Evolutionary conservation across 53 echinoderm and acorn worm genomes (phyloP).

Genomic region (Hippasteria phrygiana): DNA sequence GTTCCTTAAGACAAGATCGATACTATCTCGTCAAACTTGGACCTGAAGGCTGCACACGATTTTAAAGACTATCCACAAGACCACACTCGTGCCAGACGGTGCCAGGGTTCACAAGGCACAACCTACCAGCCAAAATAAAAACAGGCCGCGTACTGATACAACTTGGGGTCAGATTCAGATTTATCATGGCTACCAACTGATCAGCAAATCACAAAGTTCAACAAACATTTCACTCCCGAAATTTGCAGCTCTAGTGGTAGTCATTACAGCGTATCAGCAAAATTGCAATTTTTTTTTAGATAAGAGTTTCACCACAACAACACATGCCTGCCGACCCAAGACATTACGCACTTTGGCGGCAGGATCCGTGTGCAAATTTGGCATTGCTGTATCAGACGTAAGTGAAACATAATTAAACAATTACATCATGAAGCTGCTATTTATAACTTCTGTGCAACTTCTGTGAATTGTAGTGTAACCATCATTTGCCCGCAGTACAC

Average conservation of each 20-base stretch:
- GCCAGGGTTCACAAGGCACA: background rate
- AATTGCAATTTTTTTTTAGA: background rate
- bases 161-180: too few relatives aligned
- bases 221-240: background rate
- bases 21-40: background rate
- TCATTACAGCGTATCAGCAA: background rate
- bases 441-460: too few relatives aligned
- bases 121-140: background rate
- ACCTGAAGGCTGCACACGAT: background rate
- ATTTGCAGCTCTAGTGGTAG: background rate
- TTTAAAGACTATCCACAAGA: background rate
- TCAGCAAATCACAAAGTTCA: constrained; percentile 1
- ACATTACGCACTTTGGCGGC: constrained; percentile 1
- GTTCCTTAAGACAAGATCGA: background rate
- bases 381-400: background rate
- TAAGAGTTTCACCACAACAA: too few relatives aligned
- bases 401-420: background rate
- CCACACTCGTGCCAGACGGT: background rate
- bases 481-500: too few relatives aligned
- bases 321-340: too few relatives aligned
- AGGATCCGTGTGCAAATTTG: background rate
- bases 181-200: too few relatives aligned
- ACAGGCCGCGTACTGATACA: too few relatives aligned
- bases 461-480: too few relatives aligned
- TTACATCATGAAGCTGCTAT: too few relatives aligned